Evolutionary conservation across 1,140 invertebrate species (phyloP).

Genomic region (Bombus ignitus): DNA sequence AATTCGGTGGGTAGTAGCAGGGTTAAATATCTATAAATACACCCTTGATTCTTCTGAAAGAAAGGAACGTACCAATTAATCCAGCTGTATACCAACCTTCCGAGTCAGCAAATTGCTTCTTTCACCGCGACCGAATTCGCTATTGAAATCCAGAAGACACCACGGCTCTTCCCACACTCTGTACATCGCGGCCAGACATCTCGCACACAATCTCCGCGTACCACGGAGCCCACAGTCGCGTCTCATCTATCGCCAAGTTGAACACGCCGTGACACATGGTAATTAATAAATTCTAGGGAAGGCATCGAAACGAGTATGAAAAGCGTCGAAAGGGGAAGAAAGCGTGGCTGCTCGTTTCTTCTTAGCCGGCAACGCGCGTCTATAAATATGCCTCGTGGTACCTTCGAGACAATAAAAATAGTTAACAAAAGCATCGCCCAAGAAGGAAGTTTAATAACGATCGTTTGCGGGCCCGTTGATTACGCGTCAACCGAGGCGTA

Average conservation of each 20-base stretch:
- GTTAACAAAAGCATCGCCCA: constrained; percentile 7
- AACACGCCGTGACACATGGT: constrained; percentile 33
- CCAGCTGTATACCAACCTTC: not conserved
- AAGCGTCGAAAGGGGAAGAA: constrained; percentile 6
- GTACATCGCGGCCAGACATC: too few species aligned
- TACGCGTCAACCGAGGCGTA: constrained; percentile 28
- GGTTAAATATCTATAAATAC: not conserved
- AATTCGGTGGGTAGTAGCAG: not conserved
- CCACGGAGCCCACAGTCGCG: not conserved
- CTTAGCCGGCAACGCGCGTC: not conserved
- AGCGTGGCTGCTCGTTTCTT: not conserved
- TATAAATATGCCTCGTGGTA: constrained; percentile 32
- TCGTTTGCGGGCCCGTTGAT: constrained; percentile 16
- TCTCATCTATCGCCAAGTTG: constrained; percentile 39
- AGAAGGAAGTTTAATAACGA: constrained; percentile 36
- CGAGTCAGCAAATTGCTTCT: not conserved
- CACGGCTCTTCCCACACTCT: not conserved
- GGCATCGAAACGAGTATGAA: not conserved
- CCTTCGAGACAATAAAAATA: constrained; percentile 37
- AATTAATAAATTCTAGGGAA: constrained; percentile 49
- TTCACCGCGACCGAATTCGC: not conserved
- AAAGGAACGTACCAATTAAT: not conserved
- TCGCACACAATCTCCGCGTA: not conserved
- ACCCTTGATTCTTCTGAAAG: not conserved
- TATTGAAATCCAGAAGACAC: not conserved